Percentiles rank a stretch among this genome's conserved stretches.
These are phyloP conservation scores for Ginglymostoma cirratum DNA, from an alignment of 2,113 vertebrate species.

Conservation along the genomic window DNA sequence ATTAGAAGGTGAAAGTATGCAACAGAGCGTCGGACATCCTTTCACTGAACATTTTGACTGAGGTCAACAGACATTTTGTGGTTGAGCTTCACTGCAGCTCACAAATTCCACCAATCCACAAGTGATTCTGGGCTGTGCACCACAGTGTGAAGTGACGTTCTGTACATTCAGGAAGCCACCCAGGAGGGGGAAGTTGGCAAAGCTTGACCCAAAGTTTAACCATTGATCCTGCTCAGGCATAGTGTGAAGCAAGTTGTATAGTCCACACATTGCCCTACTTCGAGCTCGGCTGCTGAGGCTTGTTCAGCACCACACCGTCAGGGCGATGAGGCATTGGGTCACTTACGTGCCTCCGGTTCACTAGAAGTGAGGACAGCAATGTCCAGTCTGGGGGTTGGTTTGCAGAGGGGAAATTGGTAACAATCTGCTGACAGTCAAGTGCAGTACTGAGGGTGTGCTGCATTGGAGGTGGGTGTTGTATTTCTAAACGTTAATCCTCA, in stretches of 20 bases:
- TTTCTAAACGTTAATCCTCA: too few relatives aligned
- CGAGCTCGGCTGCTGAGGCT: neutral
- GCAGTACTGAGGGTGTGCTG: neutral
- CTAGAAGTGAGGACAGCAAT: neutral
- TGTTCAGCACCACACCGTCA: neutral
- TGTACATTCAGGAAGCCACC: neutral
- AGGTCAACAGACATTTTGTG: neutral
- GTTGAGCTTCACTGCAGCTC: neutral
- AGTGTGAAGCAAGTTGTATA: neutral
- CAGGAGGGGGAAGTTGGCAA: neutral
- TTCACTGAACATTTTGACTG: neutral
- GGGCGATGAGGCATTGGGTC: neutral
- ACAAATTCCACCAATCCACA: neutral
- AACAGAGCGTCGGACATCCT: neutral
- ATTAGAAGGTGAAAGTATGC: neutral
- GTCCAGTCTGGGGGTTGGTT: neutral
- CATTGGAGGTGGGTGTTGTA: too few relatives aligned
- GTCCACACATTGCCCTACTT: neutral
- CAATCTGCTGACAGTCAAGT: neutral
- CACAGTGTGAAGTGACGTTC: neutral
- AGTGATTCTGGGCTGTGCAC: neutral
- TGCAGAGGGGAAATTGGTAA: neutral
- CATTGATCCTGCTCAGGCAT: neutral
- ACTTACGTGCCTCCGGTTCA: neutral
- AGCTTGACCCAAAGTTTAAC: neutral